Evolutionary conservation across 2,888 invertebrate species (phyloP).

Genomic region (Hirtodrosophila cameraria): DNA sequence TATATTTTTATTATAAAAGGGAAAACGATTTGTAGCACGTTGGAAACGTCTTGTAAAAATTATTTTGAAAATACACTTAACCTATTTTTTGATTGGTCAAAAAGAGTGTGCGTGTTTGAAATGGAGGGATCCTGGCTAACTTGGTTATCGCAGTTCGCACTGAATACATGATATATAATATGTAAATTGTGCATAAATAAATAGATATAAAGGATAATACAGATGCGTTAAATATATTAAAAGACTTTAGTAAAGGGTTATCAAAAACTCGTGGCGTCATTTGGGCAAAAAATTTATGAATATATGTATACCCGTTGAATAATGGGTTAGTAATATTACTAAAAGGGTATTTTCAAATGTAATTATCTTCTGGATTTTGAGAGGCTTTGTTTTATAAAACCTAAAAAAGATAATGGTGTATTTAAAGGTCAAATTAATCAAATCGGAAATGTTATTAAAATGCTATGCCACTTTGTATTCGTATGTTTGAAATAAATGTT

Average conservation of each 20-base stretch:
- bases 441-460: no score
- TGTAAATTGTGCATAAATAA: constrained; percentile 35
- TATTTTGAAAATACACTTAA: constrained; percentile 10
- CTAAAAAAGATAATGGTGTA: no score
- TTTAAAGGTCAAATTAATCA: no score
- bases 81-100: constrained; percentile 4
- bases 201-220: constrained; percentile 22
- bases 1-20: not conserved
- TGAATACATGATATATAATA: constrained; percentile 2
- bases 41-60: constrained; percentile 18
- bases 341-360: no score
- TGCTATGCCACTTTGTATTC: no score
- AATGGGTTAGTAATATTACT: no score
- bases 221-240: not conserved
- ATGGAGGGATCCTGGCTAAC: constrained; percentile 1
- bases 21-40: not conserved
- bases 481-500: no score
- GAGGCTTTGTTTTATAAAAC: no score
- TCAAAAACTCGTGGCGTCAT: not conserved
- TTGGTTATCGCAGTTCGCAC: not conserved
- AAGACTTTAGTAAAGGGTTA: not conserved
- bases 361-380: no score
- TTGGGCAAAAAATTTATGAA: not conserved
- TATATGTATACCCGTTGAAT: no score
- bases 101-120: constrained; percentile 1